Percentiles rank a stretch among this genome's conserved stretches.
Evolutionary conservation across 2,888 invertebrate species (phyloP).

Genomic region (Prosopocoilus inquinatus): DNA sequence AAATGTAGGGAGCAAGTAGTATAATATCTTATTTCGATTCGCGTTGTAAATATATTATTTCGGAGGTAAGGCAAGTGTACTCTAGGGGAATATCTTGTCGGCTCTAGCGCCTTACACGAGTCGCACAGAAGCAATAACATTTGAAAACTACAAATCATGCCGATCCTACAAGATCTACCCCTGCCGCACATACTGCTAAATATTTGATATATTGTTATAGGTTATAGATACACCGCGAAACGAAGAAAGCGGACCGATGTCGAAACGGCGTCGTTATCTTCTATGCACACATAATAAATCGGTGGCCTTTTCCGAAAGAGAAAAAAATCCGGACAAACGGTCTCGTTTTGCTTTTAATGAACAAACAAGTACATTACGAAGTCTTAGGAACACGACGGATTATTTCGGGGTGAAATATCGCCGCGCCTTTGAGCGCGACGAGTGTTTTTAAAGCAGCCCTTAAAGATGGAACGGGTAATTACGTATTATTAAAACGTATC

Average conservation of each 20-base stretch:
- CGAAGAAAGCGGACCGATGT: slow-evolving; percentile 3
- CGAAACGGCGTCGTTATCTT: not conserved
- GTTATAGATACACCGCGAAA: slow-evolving; percentile 23
- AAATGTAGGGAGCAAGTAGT: slow-evolving; percentile 8
- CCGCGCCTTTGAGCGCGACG: too few relatives aligned
- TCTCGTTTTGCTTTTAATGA: too few relatives aligned
- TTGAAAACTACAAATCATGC: slow-evolving; percentile 50
- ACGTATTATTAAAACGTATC: slow-evolving; percentile 46
- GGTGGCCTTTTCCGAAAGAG: not conserved
- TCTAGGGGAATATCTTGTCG: slow-evolving; percentile 26
- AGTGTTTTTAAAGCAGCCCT: not conserved
- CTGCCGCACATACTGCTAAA: slow-evolving; percentile 32
- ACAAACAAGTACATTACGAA: too few relatives aligned
- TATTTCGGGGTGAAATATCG: too few relatives aligned
- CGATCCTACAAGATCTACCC: slow-evolving; percentile 48
- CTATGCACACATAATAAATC: not conserved
- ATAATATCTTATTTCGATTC: slow-evolving; percentile 13
- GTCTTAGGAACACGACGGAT: too few relatives aligned
- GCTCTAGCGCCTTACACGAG: slow-evolving; percentile 22
- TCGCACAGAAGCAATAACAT: slow-evolving; percentile 42
- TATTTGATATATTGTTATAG: slow-evolving; percentile 40
- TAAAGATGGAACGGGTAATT: slow-evolving; percentile 45
- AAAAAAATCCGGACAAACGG: not conserved
- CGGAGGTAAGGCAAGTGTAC: slow-evolving; percentile 27
- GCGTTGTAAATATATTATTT: slow-evolving; percentile 24